phyloP scores from a whole-genome alignment of 2,888 invertebrate species.

The Carterocephalus palaemon region DNA sequence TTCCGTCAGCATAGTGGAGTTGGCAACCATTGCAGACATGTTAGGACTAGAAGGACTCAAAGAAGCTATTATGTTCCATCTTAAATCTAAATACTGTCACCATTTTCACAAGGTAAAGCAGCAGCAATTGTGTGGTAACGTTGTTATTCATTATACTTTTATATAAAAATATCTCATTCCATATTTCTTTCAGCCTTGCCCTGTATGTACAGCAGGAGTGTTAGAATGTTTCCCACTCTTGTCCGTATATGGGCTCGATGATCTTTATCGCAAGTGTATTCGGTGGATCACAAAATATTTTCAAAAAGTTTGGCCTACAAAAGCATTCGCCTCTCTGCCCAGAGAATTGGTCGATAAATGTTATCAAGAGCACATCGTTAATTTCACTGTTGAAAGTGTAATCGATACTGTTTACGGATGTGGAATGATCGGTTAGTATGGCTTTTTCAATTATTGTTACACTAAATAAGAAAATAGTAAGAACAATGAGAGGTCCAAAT shows the following conservation, averaged over 20 bases:
- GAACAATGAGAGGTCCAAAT: too few relatives aligned
- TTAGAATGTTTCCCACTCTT: slow-evolving; percentile 92
- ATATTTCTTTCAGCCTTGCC: slow-evolving; percentile 85
- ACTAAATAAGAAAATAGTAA: too few relatives aligned
- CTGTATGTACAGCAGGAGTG: slow-evolving; percentile 91
- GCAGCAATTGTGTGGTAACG: background rate
- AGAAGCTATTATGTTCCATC: slow-evolving; percentile 92
- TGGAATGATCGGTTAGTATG: slow-evolving; percentile 81
- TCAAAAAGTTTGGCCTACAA: slow-evolving; percentile 91
- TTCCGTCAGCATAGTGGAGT: slow-evolving; percentile 89
- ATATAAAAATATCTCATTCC: too few relatives aligned
- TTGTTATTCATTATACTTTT: too few relatives aligned
- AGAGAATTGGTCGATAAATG: slow-evolving; percentile 90
- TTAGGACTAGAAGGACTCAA: slow-evolving; percentile 93
- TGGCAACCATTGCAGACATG: slow-evolving; percentile 94
- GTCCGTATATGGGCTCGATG: slow-evolving; percentile 91
- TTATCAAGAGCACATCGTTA: slow-evolving; percentile 88
- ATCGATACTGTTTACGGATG: slow-evolving; percentile 91
- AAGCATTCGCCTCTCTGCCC: slow-evolving; percentile 91
- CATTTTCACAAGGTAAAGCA: slow-evolving; percentile 90
- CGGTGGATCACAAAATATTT: slow-evolving; percentile 94
- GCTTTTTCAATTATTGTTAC: background rate
- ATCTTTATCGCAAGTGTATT: slow-evolving; percentile 90
- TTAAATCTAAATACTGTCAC: slow-evolving; percentile 94
- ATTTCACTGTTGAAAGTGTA: slow-evolving; percentile 88